Evolutionary conservation across 2,888 invertebrate species (phyloP).

Genomic region (Oxyteleia sp.): DNA sequence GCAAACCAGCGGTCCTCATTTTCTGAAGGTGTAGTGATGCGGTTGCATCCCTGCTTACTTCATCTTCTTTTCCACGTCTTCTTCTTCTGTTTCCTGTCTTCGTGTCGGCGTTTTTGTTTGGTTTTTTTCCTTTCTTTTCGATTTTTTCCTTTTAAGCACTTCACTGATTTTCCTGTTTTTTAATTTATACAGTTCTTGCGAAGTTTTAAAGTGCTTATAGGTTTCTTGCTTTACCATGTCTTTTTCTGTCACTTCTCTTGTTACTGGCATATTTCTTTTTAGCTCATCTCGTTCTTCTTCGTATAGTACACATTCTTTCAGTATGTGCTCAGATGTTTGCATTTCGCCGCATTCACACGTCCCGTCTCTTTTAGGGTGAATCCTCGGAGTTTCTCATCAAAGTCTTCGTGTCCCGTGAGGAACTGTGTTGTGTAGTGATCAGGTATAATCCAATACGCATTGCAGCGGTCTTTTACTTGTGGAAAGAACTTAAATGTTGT

Average conservation of each 20-base stretch:
- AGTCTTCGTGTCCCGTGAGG: conserved; percentile 62
- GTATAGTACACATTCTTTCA: conserved; percentile 15
- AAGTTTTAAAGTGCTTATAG: no score
- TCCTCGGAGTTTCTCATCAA: conserved; percentile 7
- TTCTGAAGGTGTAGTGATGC: background rate
- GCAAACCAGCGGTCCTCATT: conserved; percentile 26
- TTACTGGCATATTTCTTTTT: background rate
- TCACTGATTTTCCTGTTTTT: no score
- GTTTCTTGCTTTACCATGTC: background rate
- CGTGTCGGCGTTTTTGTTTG: no score
- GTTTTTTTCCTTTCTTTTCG: no score
- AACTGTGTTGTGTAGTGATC: conserved; percentile 32
- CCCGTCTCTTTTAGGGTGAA: background rate
- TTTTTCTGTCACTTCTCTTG: background rate
- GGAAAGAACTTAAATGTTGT: conserved; percentile 44
- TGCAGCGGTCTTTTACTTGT: conserved; percentile 4
- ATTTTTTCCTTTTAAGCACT: no score
- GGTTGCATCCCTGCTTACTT: no score
- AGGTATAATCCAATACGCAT: background rate
- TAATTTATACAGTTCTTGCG: no score
- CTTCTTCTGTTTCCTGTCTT: background rate
- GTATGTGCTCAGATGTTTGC: conserved; percentile 34
- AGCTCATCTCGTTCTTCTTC: background rate
- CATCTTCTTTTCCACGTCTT: conserved; percentile 4
- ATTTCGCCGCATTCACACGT: conserved; percentile 36